Conservation (phyloP, 2,888 invertebrate genomes). For the Lithodes maja region DNA sequence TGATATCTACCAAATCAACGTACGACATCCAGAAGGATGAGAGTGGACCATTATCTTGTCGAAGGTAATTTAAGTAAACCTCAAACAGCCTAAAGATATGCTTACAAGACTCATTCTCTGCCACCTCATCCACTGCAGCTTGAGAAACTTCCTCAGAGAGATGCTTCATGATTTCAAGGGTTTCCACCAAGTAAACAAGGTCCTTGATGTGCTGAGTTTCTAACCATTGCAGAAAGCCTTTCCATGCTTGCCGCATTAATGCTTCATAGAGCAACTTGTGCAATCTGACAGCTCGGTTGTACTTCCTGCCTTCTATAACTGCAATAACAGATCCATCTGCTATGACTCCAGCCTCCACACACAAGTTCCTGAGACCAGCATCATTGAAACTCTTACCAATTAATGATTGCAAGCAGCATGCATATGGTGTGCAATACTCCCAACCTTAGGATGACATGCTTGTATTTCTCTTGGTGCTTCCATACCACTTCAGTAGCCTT, state of each 20-base stretch:
- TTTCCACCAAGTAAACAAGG: not conserved
- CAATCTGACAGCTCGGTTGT: conserved; percentile 33
- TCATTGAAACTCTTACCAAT: conserved; percentile 71
- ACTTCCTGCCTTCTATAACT: conserved; percentile 62
- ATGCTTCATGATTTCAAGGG: not conserved
- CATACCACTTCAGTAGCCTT: conserved; percentile 71
- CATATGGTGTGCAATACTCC: conserved; percentile 70
- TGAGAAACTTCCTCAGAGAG: not conserved
- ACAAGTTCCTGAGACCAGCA: conserved; percentile 70
- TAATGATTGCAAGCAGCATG: conserved; percentile 65
- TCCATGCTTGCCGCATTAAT: conserved; percentile 21
- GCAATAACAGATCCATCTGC: conserved; percentile 69
- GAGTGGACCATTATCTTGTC: not conserved
- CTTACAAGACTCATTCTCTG: not conserved
- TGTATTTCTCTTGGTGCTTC: conserved; percentile 64
- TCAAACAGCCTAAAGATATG: conserved; percentile 9
- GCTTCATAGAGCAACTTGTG: conserved; percentile 71
- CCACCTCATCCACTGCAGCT: not conserved
- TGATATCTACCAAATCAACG: conserved; percentile 7
- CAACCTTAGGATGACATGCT: conserved; percentile 62
- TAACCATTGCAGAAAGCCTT: conserved; percentile 14
- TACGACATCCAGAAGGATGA: conserved; percentile 34
- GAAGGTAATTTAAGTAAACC: not conserved
- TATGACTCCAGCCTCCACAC: conserved; percentile 69
- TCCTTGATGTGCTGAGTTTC: not conserved